These are phyloP conservation scores for Synergus laeviventris DNA, from an alignment of 2,888 invertebrate genomes.

Conservation along the genomic window DNA sequence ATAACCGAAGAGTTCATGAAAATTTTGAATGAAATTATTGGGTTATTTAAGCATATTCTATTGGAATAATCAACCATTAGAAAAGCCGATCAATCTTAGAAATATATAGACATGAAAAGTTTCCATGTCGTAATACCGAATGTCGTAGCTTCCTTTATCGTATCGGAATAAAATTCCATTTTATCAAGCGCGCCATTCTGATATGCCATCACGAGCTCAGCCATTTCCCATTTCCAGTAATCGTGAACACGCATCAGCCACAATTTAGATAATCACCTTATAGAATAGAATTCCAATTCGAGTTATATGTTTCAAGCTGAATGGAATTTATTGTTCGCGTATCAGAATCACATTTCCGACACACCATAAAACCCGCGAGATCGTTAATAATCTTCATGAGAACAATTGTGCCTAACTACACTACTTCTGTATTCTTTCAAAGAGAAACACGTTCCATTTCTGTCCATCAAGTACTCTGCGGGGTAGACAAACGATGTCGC, in stretches of 20 bases:
- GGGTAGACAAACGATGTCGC: conserved; percentile 61
- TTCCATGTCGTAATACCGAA: conserved; percentile 26
- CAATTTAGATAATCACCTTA: conserved; percentile 30
- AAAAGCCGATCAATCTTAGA: conserved; percentile 1
- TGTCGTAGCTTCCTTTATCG: conserved; percentile 24
- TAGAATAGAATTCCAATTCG: conserved; percentile 2
- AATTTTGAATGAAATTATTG: too few species aligned
- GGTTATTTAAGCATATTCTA: not conserved
- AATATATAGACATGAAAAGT: not conserved
- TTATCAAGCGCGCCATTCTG: conserved; percentile 22
- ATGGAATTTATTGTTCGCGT: conserved; percentile 3
- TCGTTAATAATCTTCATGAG: conserved; percentile 36
- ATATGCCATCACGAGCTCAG: conserved; percentile 16
- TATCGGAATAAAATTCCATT: conserved; percentile 30
- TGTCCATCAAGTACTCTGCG: conserved; percentile 60
- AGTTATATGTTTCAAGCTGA: not conserved
- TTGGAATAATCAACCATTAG: not conserved
- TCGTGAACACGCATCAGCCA: conserved; percentile 6
- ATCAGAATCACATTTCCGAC: conserved; percentile 16
- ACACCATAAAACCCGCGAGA: conserved; percentile 16
- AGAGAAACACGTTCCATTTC: conserved; percentile 63
- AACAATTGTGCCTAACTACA: conserved; percentile 29
- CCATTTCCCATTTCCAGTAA: conserved; percentile 6
- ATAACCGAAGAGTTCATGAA: too few species aligned
- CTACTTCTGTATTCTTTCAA: conserved; percentile 37